phyloP scores from a whole-genome alignment of 1,140 invertebrate genomes.

The Dryas iulia region DNA sequence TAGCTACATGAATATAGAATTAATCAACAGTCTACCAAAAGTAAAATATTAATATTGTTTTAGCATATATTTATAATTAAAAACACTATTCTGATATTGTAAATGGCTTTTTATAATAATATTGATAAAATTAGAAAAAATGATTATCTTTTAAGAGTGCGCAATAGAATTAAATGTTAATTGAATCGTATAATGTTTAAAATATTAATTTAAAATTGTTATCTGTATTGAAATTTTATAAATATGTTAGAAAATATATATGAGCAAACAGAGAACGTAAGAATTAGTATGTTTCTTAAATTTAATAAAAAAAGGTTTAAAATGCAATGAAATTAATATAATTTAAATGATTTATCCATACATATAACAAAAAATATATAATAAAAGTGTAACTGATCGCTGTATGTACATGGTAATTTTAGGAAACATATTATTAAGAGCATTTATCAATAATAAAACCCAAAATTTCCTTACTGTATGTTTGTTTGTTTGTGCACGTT shows the following conservation, averaged over 20 bases:
- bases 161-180: not conserved
- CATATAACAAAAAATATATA: too few species aligned
- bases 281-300: not conserved
- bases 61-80: not conserved
- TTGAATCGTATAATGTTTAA: not conserved
- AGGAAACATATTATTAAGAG: too few species aligned
- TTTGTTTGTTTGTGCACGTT: too few species aligned
- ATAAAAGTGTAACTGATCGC: too few species aligned
- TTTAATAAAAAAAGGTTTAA: not conserved
- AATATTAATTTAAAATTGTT: not conserved
- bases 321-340: not conserved
- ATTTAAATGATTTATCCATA: conserved; percentile 13
- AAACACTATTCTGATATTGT: not conserved
- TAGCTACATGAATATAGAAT: not conserved
- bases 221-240: not conserved
- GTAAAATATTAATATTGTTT: not conserved
- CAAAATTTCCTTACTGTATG: too few species aligned
- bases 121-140: not conserved
- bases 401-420: too few species aligned
- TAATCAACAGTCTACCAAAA: not conserved
- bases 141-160: not conserved
- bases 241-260: not conserved
- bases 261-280: not conserved
- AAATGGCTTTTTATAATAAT: not conserved
- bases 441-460: too few species aligned